phyloP scores from a whole-genome alignment of 2,888 invertebrate genomes.

The Ramazzottius varieornatus region DNA sequence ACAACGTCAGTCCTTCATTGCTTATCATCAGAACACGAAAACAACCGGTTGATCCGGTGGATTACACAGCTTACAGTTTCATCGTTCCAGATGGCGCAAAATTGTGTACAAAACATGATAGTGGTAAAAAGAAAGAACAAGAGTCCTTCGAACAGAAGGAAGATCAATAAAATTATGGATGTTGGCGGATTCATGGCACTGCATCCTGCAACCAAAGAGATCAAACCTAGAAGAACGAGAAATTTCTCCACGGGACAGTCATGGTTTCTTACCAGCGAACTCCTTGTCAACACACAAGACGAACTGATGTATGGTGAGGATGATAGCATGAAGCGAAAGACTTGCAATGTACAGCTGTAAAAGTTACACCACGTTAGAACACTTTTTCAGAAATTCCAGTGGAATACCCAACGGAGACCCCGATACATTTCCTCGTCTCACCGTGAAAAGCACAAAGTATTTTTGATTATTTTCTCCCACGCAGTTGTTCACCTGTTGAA shows the following conservation, averaged over 20 bases:
- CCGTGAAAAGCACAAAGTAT: constrained; percentile 90
- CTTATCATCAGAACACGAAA: too few relatives aligned
- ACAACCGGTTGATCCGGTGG: too few relatives aligned
- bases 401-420: neutral
- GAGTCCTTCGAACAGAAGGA: constrained; percentile 71
- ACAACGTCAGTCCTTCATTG: too few relatives aligned
- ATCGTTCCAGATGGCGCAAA: constrained; percentile 91
- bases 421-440: too few relatives aligned
- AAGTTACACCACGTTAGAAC: constrained; percentile 10
- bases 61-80: too few relatives aligned
- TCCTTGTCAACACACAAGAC: neutral
- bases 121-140: constrained; percentile 90
- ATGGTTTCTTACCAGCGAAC: neutral
- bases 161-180: constrained; percentile 66
- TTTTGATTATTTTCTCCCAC: constrained; percentile 98
- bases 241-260: neutral
- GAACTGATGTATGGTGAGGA: constrained; percentile 55
- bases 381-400: constrained; percentile 5
- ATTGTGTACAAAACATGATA: constrained; percentile 84
- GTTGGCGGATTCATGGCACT: constrained; percentile 76
- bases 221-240: constrained; percentile 1
- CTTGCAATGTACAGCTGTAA: constrained; percentile 88
- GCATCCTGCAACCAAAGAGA: constrained; percentile 34
- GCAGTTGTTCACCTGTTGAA: constrained; percentile 55
- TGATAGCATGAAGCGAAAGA: constrained; percentile 72